Evolutionary conservation across 2,113 vertebrate species (phyloP).

Genomic region (Clupea harengus): DNA sequence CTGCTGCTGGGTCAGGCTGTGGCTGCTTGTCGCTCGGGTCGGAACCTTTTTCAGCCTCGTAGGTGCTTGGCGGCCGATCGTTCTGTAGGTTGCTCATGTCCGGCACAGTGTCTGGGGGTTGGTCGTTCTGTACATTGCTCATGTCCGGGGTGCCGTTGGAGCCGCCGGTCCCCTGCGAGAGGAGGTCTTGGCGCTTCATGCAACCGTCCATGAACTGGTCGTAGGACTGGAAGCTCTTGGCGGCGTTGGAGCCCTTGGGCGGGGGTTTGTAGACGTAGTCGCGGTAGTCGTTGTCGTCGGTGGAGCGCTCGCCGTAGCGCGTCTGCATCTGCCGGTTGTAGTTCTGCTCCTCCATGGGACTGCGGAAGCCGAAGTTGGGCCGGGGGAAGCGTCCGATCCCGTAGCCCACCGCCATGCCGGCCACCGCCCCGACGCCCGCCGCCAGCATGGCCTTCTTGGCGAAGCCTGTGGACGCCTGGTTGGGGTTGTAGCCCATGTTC

Average conservation of each 20-base stretch:
- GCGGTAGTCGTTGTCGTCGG: constrained; percentile 56
- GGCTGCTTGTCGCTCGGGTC: too few species aligned
- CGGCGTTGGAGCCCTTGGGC: constrained; percentile 4
- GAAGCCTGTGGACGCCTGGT: constrained; percentile 63
- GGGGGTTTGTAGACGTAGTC: constrained; percentile 54
- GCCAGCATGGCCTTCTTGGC: constrained; percentile 62
- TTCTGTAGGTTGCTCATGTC: background rate
- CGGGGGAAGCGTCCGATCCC: constrained; percentile 66
- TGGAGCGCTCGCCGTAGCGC: constrained; percentile 56
- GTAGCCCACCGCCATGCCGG: constrained; percentile 70
- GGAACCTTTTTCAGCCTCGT: too few species aligned
- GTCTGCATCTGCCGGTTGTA: constrained; percentile 73
- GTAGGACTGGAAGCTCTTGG: constrained; percentile 43
- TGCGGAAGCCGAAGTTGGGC: constrained; percentile 62
- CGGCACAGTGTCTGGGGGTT: background rate
- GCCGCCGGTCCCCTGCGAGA: constrained; percentile 38
- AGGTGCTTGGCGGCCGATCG: background rate
- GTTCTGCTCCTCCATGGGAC: constrained; percentile 59
- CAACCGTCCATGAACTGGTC: constrained; percentile 65
- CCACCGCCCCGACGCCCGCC: constrained; percentile 61
- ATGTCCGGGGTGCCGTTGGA: background rate
- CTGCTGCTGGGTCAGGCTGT: too few species aligned
- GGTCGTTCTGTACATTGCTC: background rate
- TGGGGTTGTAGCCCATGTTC: constrained; percentile 53
- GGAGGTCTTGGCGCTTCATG: constrained; percentile 59